These are phyloP conservation scores for Podarcis cretensis DNA, from an alignment of 2,113 vertebrate species.

Conservation along the genomic window DNA sequence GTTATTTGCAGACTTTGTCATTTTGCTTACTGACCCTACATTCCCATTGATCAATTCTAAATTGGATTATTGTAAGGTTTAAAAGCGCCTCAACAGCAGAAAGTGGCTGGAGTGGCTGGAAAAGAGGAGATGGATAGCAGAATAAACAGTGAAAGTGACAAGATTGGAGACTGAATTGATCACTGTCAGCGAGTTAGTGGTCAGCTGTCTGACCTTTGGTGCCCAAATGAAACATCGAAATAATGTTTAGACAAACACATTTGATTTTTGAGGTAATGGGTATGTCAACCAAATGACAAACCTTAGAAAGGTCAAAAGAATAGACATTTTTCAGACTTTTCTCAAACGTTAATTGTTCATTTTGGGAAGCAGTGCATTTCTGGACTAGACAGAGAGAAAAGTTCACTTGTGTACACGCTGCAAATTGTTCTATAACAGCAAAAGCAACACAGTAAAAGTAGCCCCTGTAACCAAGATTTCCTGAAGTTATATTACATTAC, in stretches of 20 bases:
- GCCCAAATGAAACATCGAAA: constrained; percentile 83
- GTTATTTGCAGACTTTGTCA: constrained; percentile 75
- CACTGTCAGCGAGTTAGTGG: constrained; percentile 85
- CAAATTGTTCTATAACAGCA: background rate
- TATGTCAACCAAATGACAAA: constrained; percentile 88
- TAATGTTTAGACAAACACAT: constrained; percentile 91
- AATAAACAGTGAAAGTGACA: constrained; percentile 84
- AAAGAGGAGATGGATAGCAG: constrained; percentile 82
- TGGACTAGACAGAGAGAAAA: constrained; percentile 37
- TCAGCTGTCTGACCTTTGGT: constrained; percentile 82
- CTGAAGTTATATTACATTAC: background rate
- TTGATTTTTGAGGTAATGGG: constrained; percentile 88
- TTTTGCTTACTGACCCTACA: constrained; percentile 83
- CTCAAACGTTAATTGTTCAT: constrained; percentile 78
- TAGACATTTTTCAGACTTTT: constrained; percentile 84
- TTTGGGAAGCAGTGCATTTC: constrained; percentile 56
- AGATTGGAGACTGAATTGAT: constrained; percentile 81
- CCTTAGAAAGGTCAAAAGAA: constrained; percentile 84
- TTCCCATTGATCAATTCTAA: constrained; percentile 85
- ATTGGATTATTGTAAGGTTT: constrained; percentile 89
- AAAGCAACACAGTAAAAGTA: background rate
- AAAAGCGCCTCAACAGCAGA: constrained; percentile 89
- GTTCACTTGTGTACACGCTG: background rate
- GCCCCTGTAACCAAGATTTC: background rate
- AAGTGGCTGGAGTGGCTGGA: constrained; percentile 80